Base-by-base conservation (phyloP, 2,113 vertebrate species). In the Onychorhynchus coronatus region DNA sequence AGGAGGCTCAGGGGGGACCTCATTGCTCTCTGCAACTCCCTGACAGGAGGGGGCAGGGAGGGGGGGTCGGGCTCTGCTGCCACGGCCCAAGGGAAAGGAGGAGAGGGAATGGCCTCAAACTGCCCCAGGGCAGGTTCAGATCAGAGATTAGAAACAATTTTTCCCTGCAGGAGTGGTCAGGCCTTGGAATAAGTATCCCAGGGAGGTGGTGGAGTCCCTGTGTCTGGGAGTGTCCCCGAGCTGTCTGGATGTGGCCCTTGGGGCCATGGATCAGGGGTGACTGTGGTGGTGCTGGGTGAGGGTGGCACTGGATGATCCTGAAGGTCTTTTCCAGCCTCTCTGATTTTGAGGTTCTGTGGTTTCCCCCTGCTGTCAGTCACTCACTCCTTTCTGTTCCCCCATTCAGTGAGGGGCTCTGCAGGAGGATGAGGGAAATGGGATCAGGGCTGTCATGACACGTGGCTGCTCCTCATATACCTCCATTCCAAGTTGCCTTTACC, bases 391-490 rank as follows among this genome's bases (percentile, higher is more conserved):
- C 66, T 79, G 33, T 46, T 82, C 44, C 53, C 44, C 33, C 22
- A 35, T 56, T 50, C 1, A 0, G 30, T 39, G 42, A n/a, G 56
- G 0, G 1, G 24, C 30, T 73, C 75, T 61, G 17, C 6, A 4
- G 65, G 79, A 58, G 44, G 39, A 79, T 11, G 37, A 65, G 7
- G 50, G 35, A 83, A 44, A 55, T 31, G 9, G 14, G 27, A 44
- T 56, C 42, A 46, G 0, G 2, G 7, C 42, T 87, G 20, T 67
- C 47, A 76, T 2, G 8, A 46, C 61, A 72, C 46, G 37, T 31
- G n/a, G 23, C 37, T 78, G 62, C 30, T 58, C 15, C 35, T 61
- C 85, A 33, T 7, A 56, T 23, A 17, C 23, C 20, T 25, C 19
- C 8, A 9, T 33, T 65, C 28, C 42, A 78, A 22, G 12, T 16